Percentiles rank a stretch among this genome's conserved stretches.
These are phyloP conservation scores for Hyalella azteca DNA, from an alignment of 2,888 invertebrate species.

Conservation along the genomic window DNA sequence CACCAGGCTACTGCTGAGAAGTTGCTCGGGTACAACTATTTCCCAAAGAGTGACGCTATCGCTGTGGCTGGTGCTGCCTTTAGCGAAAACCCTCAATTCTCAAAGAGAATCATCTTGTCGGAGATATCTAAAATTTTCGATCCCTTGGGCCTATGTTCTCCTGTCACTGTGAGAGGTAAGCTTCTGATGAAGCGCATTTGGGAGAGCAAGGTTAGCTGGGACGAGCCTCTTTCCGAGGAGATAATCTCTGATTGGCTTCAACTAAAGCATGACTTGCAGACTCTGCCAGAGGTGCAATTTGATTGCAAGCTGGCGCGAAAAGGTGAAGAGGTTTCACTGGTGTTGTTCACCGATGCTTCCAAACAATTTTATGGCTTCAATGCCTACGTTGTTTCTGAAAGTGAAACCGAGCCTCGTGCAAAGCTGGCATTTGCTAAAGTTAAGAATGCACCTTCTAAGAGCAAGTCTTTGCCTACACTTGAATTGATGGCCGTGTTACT, in stretches of 20 bases:
- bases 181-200: too few species aligned
- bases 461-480: slow-evolving; percentile 5
- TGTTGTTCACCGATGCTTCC: background rate
- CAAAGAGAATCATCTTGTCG: too few species aligned
- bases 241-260: too few species aligned
- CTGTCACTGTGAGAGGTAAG: too few species aligned
- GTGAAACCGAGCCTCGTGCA: background rate
- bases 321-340: too few species aligned
- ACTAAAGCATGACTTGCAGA: background rate
- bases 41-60: background rate
- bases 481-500: slow-evolving; percentile 31
- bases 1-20: too few species aligned
- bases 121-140: too few species aligned
- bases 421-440: background rate
- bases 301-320: background rate
- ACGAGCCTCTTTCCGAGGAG: too few species aligned
- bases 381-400: background rate
- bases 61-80: background rate
- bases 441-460: slow-evolving; percentile 17
- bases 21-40: too few species aligned
- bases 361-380: background rate
- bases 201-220: too few species aligned
- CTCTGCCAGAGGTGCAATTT: background rate
- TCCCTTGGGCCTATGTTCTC: too few species aligned
- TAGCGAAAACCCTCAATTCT: too few species aligned